Evolutionary conservation across 37 sponge, comb jelly and placozoan species (phyloP).

Genomic region (Mnemiopsis leidyi): DNA sequence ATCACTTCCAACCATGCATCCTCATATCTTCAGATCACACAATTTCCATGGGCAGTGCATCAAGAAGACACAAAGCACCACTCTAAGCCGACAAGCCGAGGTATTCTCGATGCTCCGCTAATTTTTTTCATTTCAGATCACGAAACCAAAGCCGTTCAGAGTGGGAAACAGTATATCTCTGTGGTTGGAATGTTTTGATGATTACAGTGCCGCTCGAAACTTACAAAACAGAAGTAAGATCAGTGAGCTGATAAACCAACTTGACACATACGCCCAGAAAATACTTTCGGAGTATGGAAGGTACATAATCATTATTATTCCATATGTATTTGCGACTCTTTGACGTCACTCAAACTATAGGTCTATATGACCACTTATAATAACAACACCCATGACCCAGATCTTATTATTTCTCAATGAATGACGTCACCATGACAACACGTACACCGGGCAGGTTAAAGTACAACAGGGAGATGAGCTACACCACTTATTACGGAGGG

Average conservation of each 20-base stretch:
- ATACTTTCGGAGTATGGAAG: slow-evolving; percentile 29
- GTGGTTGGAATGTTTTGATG: slow-evolving; percentile 59
- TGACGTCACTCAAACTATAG: neutral
- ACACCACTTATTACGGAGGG: neutral
- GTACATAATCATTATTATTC: too few species aligned
- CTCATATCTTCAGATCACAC: too few species aligned
- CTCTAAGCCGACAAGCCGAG: too few species aligned
- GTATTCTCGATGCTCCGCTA: too few species aligned
- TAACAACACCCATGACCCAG: neutral
- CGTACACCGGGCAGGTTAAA: neutral
- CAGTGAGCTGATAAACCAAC: neutral
- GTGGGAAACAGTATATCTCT: slow-evolving; percentile 46
- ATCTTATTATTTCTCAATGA: too few species aligned
- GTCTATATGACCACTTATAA: neutral
- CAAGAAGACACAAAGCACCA: too few species aligned
- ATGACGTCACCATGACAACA: neutral
- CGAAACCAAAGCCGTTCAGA: slow-evolving; percentile 30
- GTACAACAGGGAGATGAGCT: neutral
- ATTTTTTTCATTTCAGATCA: slow-evolving; percentile 51
- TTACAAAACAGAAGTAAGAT: neutral
- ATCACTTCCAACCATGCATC: too few species aligned
- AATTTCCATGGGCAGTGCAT: too few species aligned
- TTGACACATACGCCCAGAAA: slow-evolving; percentile 38
- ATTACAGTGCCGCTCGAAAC: neutral
- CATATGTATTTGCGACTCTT: too few species aligned